Base-by-base conservation (phyloP, 2,888 invertebrate genomes). In the Andrena camellia region DNA sequence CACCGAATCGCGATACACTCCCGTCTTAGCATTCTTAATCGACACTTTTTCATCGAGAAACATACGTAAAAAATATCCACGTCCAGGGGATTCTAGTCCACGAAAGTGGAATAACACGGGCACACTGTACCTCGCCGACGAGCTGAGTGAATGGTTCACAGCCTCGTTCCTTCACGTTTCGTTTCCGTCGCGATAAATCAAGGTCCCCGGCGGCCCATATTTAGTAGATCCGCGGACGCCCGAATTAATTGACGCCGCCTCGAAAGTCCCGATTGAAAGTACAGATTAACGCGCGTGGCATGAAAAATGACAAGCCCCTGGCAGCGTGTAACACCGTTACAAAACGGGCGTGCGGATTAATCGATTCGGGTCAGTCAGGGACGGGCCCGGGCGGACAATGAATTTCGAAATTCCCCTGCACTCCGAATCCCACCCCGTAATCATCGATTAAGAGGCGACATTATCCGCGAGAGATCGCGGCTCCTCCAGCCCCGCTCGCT, bases 211-310 rank as follows among this genome's bases (percentile, higher is more conserved):
- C 26, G 57, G 50, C 57, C 33, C 78, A 23, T 54, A 67, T 80
- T 71, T 80, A 60, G 71, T 80, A 60, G 64, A 79, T 35, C 20
- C 60, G 17, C 52, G 68, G 62, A 52, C 69, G 66, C 35, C 68
- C 78, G 68, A 79, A 81, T 81, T 81, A 81, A 81, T 81, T 59
- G 81, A 74, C 57, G 74, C 23, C 68, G 52, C 63, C 64, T 81
- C 59, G 81, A 81, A 73, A 81, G 81, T 50, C 23, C 26, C 63
- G 81, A 81, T 81, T 68, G 81, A 74, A 74, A 81, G 81, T 33
- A 20, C 17, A 69, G 81, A 81, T 81, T 81, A 69, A 29, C 23
- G 66, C 23, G 66, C 63, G 52, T 66, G 81, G 59, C 33, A 26
- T 69, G 81, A 81, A 60, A 81, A 81, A 74, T 69, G 82, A 69